A percentile compares a stretch with the other conserved stretches of the same genome.
Conservation (phyloP, 2,797 vertebrate genomes). For the Choloepus didactylus region DNA sequence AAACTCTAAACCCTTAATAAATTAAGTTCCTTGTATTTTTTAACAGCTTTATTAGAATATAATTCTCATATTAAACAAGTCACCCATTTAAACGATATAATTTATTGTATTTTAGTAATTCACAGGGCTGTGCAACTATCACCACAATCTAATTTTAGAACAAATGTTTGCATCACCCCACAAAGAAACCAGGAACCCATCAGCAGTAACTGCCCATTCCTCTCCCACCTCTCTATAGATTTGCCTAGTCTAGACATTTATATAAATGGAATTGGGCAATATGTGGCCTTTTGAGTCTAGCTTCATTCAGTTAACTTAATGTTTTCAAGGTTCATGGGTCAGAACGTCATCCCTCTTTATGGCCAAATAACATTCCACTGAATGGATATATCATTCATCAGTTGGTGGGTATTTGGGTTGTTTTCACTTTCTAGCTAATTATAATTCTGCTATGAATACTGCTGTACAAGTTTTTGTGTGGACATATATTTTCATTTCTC, state of each 20-base stretch:
- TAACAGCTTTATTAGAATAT: not conserved
- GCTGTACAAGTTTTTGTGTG: not conserved
- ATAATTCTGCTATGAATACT: not conserved
- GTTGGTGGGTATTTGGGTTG: not conserved
- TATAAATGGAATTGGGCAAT: accelerated
- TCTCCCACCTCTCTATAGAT: not conserved
- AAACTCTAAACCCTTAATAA: not conserved
- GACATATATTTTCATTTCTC: not conserved
- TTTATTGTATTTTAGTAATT: not conserved
- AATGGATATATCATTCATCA: accelerated
- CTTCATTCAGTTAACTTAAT: not conserved
- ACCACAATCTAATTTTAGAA: not conserved
- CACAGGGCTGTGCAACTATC: not conserved
- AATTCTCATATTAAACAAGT: not conserved
- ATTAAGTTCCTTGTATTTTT: not conserved
- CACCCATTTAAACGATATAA: not conserved
- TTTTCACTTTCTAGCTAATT: not conserved
- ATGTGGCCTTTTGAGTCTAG: not conserved
- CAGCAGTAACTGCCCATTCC: not conserved
- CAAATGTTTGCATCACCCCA: not conserved
- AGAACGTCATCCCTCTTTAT: accelerated
- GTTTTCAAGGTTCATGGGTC: not conserved
- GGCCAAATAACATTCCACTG: not conserved
- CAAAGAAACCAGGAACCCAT: not conserved
- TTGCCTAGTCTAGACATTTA: not conserved